A percentile compares a stretch with the other conserved stretches of the same genome.
Conservation (phyloP, 1,140 invertebrate genomes). For the Cardiocondyla obscurior region DNA sequence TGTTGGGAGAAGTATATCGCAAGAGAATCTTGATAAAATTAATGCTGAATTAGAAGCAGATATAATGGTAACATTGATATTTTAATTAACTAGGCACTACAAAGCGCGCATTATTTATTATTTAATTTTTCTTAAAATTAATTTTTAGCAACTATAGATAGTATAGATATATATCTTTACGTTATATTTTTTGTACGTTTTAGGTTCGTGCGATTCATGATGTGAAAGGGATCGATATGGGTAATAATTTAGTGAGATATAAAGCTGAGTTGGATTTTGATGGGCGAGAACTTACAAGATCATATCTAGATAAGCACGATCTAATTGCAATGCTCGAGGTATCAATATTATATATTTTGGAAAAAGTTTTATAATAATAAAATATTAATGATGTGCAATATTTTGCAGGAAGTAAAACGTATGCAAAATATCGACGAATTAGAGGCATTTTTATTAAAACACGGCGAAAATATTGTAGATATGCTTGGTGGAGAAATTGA, state of each 20-base stretch:
- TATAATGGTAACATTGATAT: conserved; percentile 88
- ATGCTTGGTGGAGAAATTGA: conserved; percentile 98
- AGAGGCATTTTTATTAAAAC: conserved; percentile 96
- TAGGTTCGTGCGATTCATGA: conserved; percentile 97
- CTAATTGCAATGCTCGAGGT: conserved; percentile 92
- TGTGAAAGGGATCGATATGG: conserved; percentile 99
- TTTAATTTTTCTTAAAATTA: too few species aligned
- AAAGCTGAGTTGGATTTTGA: conserved; percentile 99
- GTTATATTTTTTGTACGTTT: neutral
- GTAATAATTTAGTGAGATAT: conserved; percentile 95
- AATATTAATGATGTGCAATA: conserved; percentile 22
- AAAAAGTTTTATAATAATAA: neutral
- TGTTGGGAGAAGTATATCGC: conserved; percentile 96
- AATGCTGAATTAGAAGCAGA: conserved; percentile 96
- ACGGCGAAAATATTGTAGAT: conserved; percentile 99
- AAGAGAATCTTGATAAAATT: conserved; percentile 94
- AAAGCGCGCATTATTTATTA: too few species aligned
- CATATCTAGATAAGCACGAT: conserved; percentile 97
- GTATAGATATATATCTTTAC: too few species aligned
- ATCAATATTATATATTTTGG: conserved; percentile 63
- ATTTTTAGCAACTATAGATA: too few species aligned
- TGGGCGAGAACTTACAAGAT: conserved; percentile 95
- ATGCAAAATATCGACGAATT: conserved; percentile 94
- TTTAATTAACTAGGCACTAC: conserved; percentile 9
- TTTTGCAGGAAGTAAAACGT: conserved; percentile 91